Percentiles rank a stretch among this genome's conserved stretches.
phyloP scores from a whole-genome alignment of 1,140 invertebrate species.

The Orussus abietinus region DNA sequence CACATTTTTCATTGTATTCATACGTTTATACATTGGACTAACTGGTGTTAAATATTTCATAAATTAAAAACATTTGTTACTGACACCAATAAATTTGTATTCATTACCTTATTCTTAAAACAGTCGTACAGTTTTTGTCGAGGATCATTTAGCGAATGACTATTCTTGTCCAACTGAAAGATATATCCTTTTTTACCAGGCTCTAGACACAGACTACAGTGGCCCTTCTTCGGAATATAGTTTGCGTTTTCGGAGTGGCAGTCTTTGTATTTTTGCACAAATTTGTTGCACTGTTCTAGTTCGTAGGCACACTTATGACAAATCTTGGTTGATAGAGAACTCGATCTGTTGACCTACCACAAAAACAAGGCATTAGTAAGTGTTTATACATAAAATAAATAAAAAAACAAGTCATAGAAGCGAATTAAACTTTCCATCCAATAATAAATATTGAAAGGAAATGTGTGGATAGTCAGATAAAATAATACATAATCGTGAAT shows the following conservation, averaged over 20 bases:
- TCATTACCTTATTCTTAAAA: conserved; percentile 37
- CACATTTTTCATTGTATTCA: conserved; percentile 10
- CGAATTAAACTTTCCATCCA: neutral
- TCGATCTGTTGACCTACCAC: conserved; percentile 23
- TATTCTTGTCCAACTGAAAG: conserved; percentile 35
- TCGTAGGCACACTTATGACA: conserved; percentile 51
- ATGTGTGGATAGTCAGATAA: conserved; percentile 3
- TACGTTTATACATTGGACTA: too few species aligned
- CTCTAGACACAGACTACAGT: conserved; percentile 35
- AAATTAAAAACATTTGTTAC: too few species aligned
- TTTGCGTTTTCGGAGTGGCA: too few species aligned
- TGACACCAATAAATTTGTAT: too few species aligned
- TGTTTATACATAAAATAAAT: neutral
- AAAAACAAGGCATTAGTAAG: neutral
- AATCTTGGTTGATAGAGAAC: conserved; percentile 30
- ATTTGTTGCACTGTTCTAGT: conserved; percentile 40
- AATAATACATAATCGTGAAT: neutral
- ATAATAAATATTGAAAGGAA: conserved; percentile 5
- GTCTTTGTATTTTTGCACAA: conserved; percentile 39
- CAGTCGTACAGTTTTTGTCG: conserved; percentile 32
- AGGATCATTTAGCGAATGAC: conserved; percentile 20
- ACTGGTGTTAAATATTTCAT: too few species aligned
- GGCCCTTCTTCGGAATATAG: conserved; percentile 6
- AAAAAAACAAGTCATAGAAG: neutral
- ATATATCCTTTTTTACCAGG: conserved; percentile 26